These are phyloP conservation scores for Dinothrombium tinctorium DNA, from an alignment of 1,140 invertebrate species.

Conservation along the genomic window DNA sequence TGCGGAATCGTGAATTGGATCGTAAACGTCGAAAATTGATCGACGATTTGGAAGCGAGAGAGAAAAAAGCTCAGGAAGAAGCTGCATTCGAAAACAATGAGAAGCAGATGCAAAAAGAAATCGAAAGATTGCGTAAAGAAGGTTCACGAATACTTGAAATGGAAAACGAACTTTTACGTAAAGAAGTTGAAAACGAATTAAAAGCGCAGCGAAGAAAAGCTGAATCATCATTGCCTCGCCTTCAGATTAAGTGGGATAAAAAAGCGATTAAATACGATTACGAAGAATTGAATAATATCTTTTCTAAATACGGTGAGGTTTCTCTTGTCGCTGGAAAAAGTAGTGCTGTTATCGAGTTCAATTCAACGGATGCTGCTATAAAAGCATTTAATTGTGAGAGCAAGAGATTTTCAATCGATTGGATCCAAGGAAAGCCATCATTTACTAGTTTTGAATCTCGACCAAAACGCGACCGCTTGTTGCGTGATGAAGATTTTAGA, in stretches of 20 bases:
- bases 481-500: too few relatives aligned
- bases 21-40: conserved; percentile 61
- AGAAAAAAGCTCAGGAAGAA: conserved; percentile 31
- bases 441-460: not conserved
- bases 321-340: not conserved
- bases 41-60: conserved; percentile 60
- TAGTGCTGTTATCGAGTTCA: not conserved
- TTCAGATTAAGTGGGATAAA: not conserved
- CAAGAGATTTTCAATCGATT: not conserved
- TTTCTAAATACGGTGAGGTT: not conserved
- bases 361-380: not conserved
- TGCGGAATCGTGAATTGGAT: conserved; percentile 48
- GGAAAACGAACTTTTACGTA: not conserved
- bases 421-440: not conserved
- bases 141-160: not conserved
- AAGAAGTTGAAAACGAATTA: not conserved
- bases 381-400: not conserved
- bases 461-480: not conserved
- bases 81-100: conserved; percentile 14
- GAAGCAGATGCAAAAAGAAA: conserved; percentile 32
- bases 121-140: conserved; percentile 7
- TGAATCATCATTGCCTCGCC: not conserved
- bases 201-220: not conserved
- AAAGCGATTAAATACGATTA: not conserved
- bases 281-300: not conserved